Evolutionary conservation across 2,113 vertebrate species (phyloP).

Genomic region (Hemiscyllium ocellatum): DNA sequence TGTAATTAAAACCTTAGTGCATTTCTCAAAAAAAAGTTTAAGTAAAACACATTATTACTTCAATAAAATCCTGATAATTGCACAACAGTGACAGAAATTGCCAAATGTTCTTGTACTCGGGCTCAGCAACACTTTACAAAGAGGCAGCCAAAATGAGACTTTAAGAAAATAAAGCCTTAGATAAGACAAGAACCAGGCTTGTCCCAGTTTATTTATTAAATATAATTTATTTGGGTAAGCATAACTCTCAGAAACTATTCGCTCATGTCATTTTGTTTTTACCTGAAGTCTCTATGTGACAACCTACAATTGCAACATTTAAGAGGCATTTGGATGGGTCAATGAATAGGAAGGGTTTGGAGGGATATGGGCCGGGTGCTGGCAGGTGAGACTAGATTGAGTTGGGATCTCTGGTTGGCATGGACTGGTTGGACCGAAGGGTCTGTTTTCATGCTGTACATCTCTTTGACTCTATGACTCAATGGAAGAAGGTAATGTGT

Average conservation of each 20-base stretch:
- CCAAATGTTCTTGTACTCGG: neutral
- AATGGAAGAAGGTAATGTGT: neutral
- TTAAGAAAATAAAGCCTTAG: neutral
- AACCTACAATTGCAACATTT: neutral
- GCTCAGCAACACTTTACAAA: neutral
- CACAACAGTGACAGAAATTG: neutral
- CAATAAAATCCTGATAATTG: neutral
- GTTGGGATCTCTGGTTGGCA: too few relatives aligned
- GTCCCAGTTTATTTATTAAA: neutral
- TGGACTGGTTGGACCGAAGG: too few relatives aligned
- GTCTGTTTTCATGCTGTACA: too few relatives aligned
- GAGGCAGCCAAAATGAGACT: neutral
- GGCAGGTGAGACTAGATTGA: too few relatives aligned
- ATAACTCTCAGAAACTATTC: neutral
- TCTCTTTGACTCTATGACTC: too few relatives aligned
- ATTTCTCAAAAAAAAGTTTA: neutral
- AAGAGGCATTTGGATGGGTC: too few relatives aligned
- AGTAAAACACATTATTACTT: neutral
- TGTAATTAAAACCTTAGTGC: neutral
- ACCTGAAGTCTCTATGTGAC: neutral
- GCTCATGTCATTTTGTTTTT: neutral
- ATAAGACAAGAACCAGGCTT: neutral
- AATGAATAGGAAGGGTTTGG: too few relatives aligned
- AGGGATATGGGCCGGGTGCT: too few relatives aligned
- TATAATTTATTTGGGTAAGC: neutral